Evolutionary conservation across 53 echinoderm and acorn worm genomes (phyloP).

Genomic region (Stichopus horrens): DNA sequence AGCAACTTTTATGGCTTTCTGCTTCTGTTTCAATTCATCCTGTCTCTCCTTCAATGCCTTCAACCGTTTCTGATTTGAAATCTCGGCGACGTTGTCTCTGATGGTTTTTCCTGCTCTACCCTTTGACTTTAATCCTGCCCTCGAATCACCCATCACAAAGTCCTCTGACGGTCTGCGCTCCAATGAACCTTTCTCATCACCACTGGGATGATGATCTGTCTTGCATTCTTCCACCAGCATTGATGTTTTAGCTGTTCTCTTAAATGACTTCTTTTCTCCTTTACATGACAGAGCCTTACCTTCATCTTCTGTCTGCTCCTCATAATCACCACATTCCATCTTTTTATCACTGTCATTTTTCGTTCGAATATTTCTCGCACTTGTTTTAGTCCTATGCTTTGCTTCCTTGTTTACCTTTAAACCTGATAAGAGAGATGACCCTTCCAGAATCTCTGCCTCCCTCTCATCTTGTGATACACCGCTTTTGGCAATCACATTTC

Average conservation of each 20-base stretch:
- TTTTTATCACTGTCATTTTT: background rate
- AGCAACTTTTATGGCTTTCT: slow-evolving; percentile 68
- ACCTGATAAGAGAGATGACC: background rate
- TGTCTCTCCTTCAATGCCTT: slow-evolving; percentile 68
- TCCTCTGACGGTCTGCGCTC: background rate
- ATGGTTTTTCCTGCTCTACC: background rate
- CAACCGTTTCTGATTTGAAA: slow-evolving; percentile 76
- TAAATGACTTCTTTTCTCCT: background rate
- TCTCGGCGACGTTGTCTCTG: background rate
- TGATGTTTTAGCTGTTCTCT: background rate
- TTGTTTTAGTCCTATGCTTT: background rate
- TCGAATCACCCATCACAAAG: background rate
- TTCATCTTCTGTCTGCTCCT: background rate
- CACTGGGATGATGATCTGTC: background rate
- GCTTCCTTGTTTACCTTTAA: background rate
- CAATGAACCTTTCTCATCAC: background rate
- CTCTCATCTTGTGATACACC: background rate
- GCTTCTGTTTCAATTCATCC: slow-evolving; percentile 55
- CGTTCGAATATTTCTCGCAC: background rate
- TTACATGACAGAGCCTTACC: background rate
- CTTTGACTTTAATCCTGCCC: background rate
- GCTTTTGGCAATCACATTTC: background rate
- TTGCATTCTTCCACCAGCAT: background rate
- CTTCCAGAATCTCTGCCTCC: background rate
- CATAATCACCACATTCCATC: background rate